phyloP scores from a whole-genome alignment of 2,113 vertebrate genomes.

The Athene cunicularia region DNA sequence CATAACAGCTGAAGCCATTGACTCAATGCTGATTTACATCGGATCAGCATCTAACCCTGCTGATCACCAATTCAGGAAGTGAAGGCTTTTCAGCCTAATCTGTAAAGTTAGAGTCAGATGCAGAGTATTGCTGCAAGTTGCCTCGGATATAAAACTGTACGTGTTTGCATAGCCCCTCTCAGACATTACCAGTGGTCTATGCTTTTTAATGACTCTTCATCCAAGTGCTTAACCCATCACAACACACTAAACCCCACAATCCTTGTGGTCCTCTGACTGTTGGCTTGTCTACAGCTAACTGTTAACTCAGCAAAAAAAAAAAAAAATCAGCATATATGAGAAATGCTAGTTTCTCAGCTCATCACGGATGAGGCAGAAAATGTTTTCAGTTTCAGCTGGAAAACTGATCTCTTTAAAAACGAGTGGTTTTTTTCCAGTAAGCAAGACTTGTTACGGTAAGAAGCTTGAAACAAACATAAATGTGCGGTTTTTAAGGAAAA shows the following conservation, averaged over 20 bases:
- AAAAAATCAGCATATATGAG: constrained; percentile 54
- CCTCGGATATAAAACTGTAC: not conserved
- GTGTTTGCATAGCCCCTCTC: rapidly evolving
- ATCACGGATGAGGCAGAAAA: constrained; percentile 70
- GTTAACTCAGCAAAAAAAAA: constrained; percentile 68
- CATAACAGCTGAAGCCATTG: not conserved
- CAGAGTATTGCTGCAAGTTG: not conserved
- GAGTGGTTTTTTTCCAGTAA: constrained; percentile 75
- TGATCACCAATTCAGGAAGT: not conserved
- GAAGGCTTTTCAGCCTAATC: not conserved
- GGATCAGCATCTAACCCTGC: not conserved
- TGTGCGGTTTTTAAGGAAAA: constrained; percentile 69
- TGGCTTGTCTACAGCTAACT: constrained; percentile 12
- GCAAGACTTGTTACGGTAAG: constrained; percentile 74
- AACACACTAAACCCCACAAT: rapidly evolving
- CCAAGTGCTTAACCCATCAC: not conserved
- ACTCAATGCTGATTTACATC: not conserved
- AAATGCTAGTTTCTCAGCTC: constrained; percentile 76
- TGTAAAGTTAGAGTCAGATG: not conserved
- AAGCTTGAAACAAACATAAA: constrained; percentile 64
- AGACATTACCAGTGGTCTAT: not conserved
- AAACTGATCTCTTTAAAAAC: constrained; percentile 74
- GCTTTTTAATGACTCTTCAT: not conserved
- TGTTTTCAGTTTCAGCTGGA: constrained; percentile 82
- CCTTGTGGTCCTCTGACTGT: not conserved